Evolutionary conservation across 2,797 vertebrate species (phyloP).

Genomic region (Falco peregrinus): DNA sequence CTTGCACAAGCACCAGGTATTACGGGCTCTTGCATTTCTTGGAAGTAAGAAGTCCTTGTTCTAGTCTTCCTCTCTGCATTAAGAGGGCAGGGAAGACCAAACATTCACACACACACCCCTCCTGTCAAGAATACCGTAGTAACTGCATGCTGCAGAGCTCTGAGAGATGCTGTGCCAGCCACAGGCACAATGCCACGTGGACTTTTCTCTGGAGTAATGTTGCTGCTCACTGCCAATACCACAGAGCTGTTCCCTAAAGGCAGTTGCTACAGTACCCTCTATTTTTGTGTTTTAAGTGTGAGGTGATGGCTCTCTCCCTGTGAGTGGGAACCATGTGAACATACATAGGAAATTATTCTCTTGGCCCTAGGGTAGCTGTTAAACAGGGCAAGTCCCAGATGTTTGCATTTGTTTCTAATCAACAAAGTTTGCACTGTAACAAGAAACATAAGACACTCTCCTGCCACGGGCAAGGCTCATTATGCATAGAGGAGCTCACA

Average conservation of each 20-base stretch:
- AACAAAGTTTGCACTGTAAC: not conserved
- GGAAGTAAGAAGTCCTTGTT: not conserved
- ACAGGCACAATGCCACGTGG: not conserved
- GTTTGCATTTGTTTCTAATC: conserved; percentile 36
- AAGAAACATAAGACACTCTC: not conserved
- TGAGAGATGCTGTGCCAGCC: not conserved
- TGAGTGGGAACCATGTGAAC: not conserved
- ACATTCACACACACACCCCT: too few relatives aligned
- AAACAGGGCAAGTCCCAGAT: not conserved
- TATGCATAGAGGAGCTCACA: not conserved
- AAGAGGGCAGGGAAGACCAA: not conserved
- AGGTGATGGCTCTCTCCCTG: not conserved
- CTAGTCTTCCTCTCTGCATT: not conserved
- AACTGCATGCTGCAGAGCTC: not conserved
- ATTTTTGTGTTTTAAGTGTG: not conserved
- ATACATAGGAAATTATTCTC: not conserved
- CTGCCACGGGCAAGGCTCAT: not conserved
- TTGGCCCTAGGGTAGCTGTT: not conserved
- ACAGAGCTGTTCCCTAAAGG: not conserved
- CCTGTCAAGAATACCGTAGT: not conserved
- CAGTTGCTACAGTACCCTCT: not conserved
- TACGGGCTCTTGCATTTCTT: not conserved
- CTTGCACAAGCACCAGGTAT: not conserved
- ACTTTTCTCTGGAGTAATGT: not conserved
- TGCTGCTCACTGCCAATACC: not conserved